Conservation (phyloP, 2,113 vertebrate species). For the Nesogale talazaci region DNA sequence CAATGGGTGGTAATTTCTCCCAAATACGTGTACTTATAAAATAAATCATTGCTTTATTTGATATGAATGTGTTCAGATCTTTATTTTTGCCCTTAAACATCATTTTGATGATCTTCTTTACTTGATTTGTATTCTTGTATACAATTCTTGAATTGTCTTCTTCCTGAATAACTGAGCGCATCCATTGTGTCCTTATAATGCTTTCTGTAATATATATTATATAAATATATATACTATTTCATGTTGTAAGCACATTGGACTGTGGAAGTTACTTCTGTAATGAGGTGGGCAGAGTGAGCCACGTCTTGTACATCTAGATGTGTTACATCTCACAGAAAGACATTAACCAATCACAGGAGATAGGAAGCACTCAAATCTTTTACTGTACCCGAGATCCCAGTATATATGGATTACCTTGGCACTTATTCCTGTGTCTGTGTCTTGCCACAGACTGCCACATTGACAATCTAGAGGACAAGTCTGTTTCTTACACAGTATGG, state of each 20-base stretch:
- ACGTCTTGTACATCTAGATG: not conserved
- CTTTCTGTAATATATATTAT: not conserved
- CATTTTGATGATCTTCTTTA: not conserved
- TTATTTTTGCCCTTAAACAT: not conserved
- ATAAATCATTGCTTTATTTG: not conserved
- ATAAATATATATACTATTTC: not conserved
- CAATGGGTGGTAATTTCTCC: not conserved
- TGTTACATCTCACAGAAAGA: not conserved
- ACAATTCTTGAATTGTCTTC: too few species aligned
- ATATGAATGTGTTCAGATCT: not conserved
- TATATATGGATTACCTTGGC: constrained; percentile 39
- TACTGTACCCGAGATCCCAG: constrained; percentile 47
- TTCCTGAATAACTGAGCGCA: not conserved
- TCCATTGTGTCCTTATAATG: not conserved
- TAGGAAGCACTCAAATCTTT: constrained; percentile 2
- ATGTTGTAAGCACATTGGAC: not conserved
- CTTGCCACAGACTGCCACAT: constrained; percentile 67
- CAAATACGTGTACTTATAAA: not conserved
- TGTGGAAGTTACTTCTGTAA: constrained; percentile 34
- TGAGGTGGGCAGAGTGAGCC: constrained; percentile 11
- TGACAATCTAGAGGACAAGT: constrained; percentile 66
- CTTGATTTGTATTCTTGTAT: too few species aligned
- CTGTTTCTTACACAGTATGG: constrained; percentile 70
- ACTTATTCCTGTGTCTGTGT: not conserved
- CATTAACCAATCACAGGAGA: not conserved